Evolutionary conservation across 2,113 vertebrate species (phyloP), one percentile per base, ranked within the genome.

Genomic region (Lepus europaeus): DNA sequence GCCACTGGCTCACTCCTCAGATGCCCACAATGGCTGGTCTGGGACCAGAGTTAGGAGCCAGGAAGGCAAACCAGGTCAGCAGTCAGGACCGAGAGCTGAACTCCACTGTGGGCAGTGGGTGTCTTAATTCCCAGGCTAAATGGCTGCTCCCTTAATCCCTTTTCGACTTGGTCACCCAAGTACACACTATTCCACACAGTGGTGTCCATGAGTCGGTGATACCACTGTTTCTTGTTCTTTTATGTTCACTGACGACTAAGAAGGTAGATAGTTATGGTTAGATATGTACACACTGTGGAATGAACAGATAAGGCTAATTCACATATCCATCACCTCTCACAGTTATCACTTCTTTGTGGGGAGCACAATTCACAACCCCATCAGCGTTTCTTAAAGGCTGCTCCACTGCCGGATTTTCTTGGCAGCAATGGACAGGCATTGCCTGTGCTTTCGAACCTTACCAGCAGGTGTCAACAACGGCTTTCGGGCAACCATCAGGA

Each of bases 391-490:
- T 74, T 64, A 63, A 16, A 33, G 63, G 36, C 1, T 12, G 10
- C 53, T 27, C 20, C 22, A 33, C 20, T 53, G 17, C 39, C 69
- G 33, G 20, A 77, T 39, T 70, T 29, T 31, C 39, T 45, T 53
- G 20, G 31, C 82, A 88, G 63, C 36, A 31, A 51, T 4, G 10
- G 17, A 59, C 13, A 66, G 19, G 56, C 39, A 61, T 39, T 53
- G 29, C 45, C 84, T 89, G 85, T 73, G 85, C 53, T 95, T 78
- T 92, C 85, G 66, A 17, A 56, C 64, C 56, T 92, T 63, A 79
- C 90, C 83, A 95, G 90, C 64, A 95, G 79, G 64, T 85, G 79
- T 89, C 79, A 84, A 95, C 64, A 72, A 84, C 56, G 56, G 79
- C 85, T 84, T 83, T 61, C n/a, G 45, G 70, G 78, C 89, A 72